These are phyloP conservation scores for Metallyticus violacea DNA, from an alignment of 2,888 invertebrate genomes.

Conservation along the genomic window DNA sequence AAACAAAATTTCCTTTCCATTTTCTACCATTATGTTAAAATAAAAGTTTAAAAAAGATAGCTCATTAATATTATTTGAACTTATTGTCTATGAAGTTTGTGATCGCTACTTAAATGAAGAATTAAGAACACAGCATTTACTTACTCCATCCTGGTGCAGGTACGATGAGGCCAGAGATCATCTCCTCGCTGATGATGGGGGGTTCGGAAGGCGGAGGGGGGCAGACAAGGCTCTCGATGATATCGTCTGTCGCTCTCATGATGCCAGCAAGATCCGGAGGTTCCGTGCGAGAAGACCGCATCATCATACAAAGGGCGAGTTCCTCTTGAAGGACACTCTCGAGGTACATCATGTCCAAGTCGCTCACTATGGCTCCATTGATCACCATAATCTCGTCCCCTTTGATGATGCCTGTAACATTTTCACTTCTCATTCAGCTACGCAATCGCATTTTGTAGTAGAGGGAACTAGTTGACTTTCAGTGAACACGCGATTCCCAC, in stretches of 20 bases:
- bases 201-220: conserved; percentile 95
- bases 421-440: no score
- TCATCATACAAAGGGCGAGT: conserved; percentile 92
- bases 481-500: no score
- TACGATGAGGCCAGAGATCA: conserved; percentile 94
- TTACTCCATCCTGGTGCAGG: conserved; percentile 95
- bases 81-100: no score
- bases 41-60: no score
- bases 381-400: conserved; percentile 99
- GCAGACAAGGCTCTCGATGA: conserved; percentile 92
- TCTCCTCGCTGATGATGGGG: conserved; percentile 89
- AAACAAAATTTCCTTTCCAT: no score
- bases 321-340: conserved; percentile 96
- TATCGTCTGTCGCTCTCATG: conserved; percentile 84
- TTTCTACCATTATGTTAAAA: no score
- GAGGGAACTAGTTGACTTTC: no score
- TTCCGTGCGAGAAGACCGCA: conserved; percentile 69
- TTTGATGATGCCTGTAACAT: conserved; percentile 88
- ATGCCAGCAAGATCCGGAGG: conserved; percentile 51
- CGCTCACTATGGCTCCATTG: conserved; percentile 95
- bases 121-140: conserved; percentile 45
- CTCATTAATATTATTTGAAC: no score
- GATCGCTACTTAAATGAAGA: no score
- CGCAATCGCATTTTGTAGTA: no score
- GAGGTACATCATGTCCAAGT: conserved; percentile 99